Conservation (phyloP, 2,113 vertebrate genomes). For the Shinisaurus crocodilurus region DNA sequence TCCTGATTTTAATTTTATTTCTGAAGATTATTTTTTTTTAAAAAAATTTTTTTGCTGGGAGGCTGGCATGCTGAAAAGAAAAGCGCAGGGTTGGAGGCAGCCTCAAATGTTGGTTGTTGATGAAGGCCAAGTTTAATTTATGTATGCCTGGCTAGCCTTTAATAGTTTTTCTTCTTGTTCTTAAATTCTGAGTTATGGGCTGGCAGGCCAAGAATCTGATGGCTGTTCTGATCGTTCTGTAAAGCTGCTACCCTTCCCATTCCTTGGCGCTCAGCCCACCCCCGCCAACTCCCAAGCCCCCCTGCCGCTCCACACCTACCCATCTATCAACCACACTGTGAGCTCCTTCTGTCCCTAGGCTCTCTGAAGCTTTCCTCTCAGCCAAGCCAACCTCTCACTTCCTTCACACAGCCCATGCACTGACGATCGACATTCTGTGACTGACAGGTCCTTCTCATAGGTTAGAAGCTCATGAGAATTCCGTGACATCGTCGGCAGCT, state of each 20-base stretch:
- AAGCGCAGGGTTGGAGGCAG: no score
- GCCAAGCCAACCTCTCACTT: neutral
- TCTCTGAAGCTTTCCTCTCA: neutral
- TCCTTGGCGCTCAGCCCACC: neutral
- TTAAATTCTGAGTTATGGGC: no score
- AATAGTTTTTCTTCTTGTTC: no score
- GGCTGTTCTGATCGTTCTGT: neutral
- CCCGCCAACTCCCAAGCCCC: neutral
- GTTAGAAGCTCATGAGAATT: neutral
- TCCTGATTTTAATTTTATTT: no score
- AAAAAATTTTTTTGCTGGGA: no score
- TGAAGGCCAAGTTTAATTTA: no score
- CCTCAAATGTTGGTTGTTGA: no score
- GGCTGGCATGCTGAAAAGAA: no score
- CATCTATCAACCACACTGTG: neutral
- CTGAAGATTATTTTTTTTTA: no score
- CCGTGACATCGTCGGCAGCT: neutral
- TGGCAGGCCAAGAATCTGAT: no score
- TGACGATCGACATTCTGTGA: neutral
- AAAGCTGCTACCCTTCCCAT: neutral
- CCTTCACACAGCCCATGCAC: neutral
- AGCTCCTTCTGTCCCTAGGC: neutral
- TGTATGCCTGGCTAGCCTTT: no score
- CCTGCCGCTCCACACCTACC: neutral
- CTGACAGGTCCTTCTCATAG: neutral